Evolutionary conservation across 2,797 vertebrate genomes (phyloP).

Genomic region (Huso huso): DNA sequence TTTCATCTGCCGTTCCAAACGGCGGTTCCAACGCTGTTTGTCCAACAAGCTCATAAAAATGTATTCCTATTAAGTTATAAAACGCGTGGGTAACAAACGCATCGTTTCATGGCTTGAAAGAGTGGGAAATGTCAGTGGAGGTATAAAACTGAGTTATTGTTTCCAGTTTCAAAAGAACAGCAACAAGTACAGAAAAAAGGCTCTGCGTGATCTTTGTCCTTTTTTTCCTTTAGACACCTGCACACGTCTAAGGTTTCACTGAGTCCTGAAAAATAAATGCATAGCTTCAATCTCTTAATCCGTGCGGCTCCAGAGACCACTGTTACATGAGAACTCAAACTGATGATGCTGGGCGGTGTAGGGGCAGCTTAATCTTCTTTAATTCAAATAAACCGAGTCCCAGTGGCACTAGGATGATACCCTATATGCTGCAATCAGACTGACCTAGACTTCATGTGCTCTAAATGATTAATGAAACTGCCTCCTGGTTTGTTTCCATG

Average conservation of each 20-base stretch:
- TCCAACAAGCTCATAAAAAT: constrained; percentile 39
- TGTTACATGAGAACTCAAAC: constrained; percentile 90
- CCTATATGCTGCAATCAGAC: constrained; percentile 99
- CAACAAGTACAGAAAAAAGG: constrained; percentile 62
- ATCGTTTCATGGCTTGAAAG: constrained; percentile 63
- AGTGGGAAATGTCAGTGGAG: constrained; percentile 69
- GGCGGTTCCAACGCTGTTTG: constrained; percentile 25
- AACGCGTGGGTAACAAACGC: constrained; percentile 61
- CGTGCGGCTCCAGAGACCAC: constrained; percentile 90
- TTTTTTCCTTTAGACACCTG: constrained; percentile 85
- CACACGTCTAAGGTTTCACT: constrained; percentile 89
- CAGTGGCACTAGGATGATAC: constrained; percentile 90
- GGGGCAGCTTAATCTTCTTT: constrained; percentile 85
- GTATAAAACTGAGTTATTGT: constrained; percentile 83
- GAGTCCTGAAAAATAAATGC: constrained; percentile 94
- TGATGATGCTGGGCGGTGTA: constrained; percentile 81
- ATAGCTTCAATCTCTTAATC: constrained; percentile 98
- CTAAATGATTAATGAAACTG: constrained; percentile 99
- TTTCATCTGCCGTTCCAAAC: constrained; percentile 22
- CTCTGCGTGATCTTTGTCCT: constrained; percentile 62
- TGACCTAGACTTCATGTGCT: constrained; percentile 97
- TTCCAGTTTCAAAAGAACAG: constrained; percentile 77
- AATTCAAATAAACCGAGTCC: constrained; percentile 92
- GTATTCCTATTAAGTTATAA: constrained; percentile 55
- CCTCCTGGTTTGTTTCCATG: constrained; percentile 95